A percentile compares a stretch with the other conserved stretches of the same genome.
Conservation (phyloP, 37 sponge, comb jelly and placozoan genomes). For the Beroe ovata region DNA sequence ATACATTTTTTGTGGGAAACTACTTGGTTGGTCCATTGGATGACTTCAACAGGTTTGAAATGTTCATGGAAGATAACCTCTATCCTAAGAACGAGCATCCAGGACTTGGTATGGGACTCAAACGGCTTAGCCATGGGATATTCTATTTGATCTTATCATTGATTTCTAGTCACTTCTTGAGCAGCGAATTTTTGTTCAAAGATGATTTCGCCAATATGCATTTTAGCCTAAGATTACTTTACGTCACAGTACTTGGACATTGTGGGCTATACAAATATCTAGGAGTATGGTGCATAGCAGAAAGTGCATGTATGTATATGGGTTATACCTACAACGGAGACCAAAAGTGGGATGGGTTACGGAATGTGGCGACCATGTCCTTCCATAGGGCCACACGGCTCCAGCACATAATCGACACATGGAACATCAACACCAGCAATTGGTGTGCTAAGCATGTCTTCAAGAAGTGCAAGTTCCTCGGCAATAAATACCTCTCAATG, state of each 20-base stretch:
- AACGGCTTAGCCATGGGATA: constrained; percentile 22
- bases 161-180: constrained; percentile 1
- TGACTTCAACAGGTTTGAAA: constrained; percentile 7
- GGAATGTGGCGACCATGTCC: constrained; percentile 75
- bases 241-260: constrained; percentile 15
- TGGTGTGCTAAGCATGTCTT: constrained; percentile 82
- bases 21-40: constrained; percentile 51
- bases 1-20: constrained; percentile 22
- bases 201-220: background rate
- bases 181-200: constrained; percentile 12
- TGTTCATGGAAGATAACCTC: background rate
- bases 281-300: constrained; percentile 70
- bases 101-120: background rate
- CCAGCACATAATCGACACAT: constrained; percentile 75
- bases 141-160: constrained; percentile 6
- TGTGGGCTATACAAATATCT: constrained; percentile 67
- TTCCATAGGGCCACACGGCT: constrained; percentile 69
- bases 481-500: constrained; percentile 74
- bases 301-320: constrained; percentile 82
- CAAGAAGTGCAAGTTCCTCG: constrained; percentile 78
- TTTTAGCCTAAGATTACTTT: background rate
- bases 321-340: constrained; percentile 77
- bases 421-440: constrained; percentile 80
- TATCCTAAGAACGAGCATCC: background rate
- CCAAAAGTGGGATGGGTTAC: constrained; percentile 68